Evolutionary conservation across 2,113 vertebrate species (phyloP).

Genomic region (Oncorhynchus mykiss): DNA sequence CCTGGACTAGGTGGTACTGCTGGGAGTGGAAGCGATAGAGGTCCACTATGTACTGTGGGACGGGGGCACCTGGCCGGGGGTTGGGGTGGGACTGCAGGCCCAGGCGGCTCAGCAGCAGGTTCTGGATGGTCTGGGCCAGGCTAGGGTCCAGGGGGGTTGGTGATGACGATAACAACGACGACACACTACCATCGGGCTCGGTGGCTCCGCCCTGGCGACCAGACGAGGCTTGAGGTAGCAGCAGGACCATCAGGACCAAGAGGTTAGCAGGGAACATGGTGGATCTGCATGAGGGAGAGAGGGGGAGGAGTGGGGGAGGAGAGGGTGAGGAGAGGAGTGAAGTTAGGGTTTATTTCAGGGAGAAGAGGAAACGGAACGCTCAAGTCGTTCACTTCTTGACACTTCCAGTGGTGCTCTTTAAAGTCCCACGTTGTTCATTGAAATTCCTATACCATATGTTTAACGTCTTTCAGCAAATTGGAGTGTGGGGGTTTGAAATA

Average conservation of each 20-base stretch:
- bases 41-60: conserved; percentile 78
- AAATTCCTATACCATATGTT: too few species aligned
- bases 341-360: background rate
- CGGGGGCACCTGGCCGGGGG: conserved; percentile 63
- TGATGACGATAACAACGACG: conserved; percentile 33
- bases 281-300: conserved; percentile 58
- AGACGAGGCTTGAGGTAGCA: conserved; percentile 76
- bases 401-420: too few species aligned
- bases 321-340: background rate
- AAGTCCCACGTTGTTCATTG: too few species aligned
- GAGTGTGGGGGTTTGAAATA: conserved; percentile 13
- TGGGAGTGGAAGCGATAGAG: conserved; percentile 78
- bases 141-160: conserved; percentile 46
- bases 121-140: conserved; percentile 68
- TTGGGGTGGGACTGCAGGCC: conserved; percentile 71
- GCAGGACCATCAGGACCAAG: conserved; percentile 78
- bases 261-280: conserved; percentile 84
- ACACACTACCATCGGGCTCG: conserved; percentile 52
- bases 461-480: background rate
- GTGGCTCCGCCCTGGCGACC: conserved; percentile 64
- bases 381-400: too few species aligned
- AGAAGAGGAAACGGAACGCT: background rate
- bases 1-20: conserved; percentile 74
- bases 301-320: background rate
- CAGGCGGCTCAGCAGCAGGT: conserved; percentile 54